phyloP scores from a whole-genome alignment of 2,888 invertebrate species.

The Patella ulyssiponensis region DNA sequence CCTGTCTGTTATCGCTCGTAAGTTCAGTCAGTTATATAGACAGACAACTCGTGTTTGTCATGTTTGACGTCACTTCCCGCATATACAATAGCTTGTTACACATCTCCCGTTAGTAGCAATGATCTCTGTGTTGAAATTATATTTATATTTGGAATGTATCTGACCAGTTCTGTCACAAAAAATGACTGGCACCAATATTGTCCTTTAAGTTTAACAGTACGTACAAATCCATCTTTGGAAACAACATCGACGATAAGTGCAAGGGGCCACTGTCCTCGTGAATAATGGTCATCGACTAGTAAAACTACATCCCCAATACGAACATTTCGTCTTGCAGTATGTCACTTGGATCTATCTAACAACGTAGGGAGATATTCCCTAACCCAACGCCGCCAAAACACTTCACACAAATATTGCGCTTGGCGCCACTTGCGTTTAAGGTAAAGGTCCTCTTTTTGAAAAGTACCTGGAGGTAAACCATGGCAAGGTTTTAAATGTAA shows the following conservation, averaged over 20 bases:
- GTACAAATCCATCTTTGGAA: not conserved
- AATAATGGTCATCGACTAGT: not conserved
- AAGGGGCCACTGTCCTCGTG: not conserved
- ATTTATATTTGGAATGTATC: no score
- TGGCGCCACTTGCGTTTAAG: not conserved
- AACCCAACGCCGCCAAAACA: not conserved
- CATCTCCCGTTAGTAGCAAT: no score
- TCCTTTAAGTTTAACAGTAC: not conserved
- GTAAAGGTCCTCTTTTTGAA: not conserved
- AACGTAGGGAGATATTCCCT: not conserved
- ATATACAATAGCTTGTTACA: no score
- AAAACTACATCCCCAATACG: not conserved
- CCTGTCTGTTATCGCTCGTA: no score
- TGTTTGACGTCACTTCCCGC: no score
- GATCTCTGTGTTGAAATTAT: no score
- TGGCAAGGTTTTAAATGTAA: conserved; percentile 41
- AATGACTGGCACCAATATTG: no score
- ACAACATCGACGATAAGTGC: not conserved
- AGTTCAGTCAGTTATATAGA: no score
- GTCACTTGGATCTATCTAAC: not conserved
- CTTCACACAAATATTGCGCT: no score
- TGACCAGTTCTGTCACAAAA: no score
- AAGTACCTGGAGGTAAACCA: conserved; percentile 26
- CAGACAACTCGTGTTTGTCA: no score
- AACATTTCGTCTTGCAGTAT: not conserved